Evolutionary conservation across 2,888 invertebrate genomes (phyloP).

Genomic region (Xanthia icteritia): DNA sequence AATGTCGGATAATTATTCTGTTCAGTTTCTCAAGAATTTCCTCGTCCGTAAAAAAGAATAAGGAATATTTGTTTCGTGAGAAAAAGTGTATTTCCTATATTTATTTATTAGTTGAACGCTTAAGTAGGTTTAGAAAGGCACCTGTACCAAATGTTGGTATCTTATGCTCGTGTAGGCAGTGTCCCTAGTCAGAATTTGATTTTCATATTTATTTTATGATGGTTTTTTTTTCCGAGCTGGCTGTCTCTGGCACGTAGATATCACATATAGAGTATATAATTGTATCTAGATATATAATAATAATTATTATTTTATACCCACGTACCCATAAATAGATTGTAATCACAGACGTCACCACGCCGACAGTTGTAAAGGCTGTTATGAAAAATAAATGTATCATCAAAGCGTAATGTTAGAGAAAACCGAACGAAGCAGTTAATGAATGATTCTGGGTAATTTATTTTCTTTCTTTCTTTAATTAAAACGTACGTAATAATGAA

Average conservation of each 20-base stretch:
- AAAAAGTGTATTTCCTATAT: conserved; percentile 13
- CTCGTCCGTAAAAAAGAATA: conserved; percentile 24
- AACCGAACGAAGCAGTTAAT: background rate
- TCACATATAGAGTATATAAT: background rate
- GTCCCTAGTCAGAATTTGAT: no score
- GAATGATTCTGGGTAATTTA: background rate
- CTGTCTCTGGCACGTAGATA: no score
- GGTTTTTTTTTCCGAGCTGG: no score
- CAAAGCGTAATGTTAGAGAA: background rate
- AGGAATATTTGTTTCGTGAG: conserved; percentile 20
- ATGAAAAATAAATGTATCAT: background rate
- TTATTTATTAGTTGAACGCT: no score
- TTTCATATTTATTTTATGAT: no score
- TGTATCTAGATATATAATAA: background rate
- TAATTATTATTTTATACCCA: background rate
- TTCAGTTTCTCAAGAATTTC: conserved; percentile 5
- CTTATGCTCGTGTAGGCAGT: no score
- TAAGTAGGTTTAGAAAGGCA: no score
- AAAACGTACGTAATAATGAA: no score
- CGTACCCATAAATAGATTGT: background rate
- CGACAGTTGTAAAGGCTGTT: background rate
- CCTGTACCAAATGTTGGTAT: no score
- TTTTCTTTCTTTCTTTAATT: no score
- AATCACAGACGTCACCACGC: background rate
- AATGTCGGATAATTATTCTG: conserved; percentile 22